Conservation (phyloP, 2,113 vertebrate genomes). For the Spizaetus ornatus region DNA sequence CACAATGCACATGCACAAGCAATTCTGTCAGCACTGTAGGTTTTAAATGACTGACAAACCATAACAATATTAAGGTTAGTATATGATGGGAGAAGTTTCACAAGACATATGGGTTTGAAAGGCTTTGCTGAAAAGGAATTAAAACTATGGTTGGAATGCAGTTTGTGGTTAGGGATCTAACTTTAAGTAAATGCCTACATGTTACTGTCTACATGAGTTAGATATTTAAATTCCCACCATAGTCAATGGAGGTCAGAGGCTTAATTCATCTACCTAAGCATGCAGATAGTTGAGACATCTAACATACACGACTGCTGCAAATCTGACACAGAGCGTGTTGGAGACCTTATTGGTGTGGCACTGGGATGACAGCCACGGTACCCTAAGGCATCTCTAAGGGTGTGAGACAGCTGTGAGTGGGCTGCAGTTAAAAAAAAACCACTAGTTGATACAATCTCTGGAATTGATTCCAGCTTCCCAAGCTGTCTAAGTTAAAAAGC, state of each 20-base stretch:
- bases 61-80: neutral
- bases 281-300: neutral
- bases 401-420: neutral
- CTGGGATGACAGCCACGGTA: neutral
- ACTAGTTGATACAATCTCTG: neutral
- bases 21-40: neutral
- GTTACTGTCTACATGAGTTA: neutral
- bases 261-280: neutral
- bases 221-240: neutral
- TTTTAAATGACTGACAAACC: neutral
- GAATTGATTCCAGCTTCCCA: neutral
- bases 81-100: neutral
- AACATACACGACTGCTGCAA: neutral
- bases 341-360: neutral
- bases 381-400: neutral
- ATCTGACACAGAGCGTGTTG: neutral
- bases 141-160: rapidly evolving
- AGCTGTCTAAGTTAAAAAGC: neutral
- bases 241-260: neutral
- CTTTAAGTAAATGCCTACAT: neutral
- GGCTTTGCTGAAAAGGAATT: neutral
- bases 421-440: neutral
- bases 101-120: neutral
- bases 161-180: neutral
- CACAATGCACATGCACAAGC: neutral